A percentile compares a stretch with the other conserved stretches of the same genome.
Evolutionary conservation across 1,140 invertebrate genomes (phyloP).

Genomic region (Paracyclopina nana): DNA sequence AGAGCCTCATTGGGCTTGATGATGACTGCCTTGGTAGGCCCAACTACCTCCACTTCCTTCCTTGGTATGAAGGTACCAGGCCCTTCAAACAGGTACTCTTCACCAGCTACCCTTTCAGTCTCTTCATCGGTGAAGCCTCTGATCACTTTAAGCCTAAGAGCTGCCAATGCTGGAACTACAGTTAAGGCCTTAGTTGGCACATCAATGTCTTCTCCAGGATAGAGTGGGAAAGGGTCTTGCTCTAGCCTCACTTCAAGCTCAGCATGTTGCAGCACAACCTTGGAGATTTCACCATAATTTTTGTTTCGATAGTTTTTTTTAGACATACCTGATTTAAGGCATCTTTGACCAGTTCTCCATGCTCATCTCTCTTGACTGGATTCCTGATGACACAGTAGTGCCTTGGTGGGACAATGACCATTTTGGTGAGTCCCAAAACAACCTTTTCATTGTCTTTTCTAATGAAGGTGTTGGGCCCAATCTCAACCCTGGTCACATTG

Average conservation of each 20-base stretch:
- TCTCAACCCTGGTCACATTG: constrained; percentile 31
- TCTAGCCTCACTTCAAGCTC: constrained; percentile 31
- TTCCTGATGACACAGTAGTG: constrained; percentile 33
- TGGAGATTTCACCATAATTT: not conserved
- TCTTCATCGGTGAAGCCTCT: constrained; percentile 29
- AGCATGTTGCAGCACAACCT: constrained; percentile 26
- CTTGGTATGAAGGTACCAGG: constrained; percentile 25
- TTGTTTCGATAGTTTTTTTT: not conserved
- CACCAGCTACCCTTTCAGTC: constrained; percentile 28
- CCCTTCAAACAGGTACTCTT: constrained; percentile 34
- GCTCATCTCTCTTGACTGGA: constrained; percentile 27
- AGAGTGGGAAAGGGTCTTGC: constrained; percentile 35
- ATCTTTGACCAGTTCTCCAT: constrained; percentile 26
- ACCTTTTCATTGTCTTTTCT: constrained; percentile 33
- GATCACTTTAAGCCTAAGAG: constrained; percentile 27
- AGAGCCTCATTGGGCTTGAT: constrained; percentile 31
- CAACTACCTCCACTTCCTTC: constrained; percentile 27
- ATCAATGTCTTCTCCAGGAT: constrained; percentile 31
- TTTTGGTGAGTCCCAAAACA: constrained; percentile 19
- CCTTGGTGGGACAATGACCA: constrained; percentile 33
- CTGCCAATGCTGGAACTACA: constrained; percentile 29
- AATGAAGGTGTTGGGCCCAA: constrained; percentile 33
- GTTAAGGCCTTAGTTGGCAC: constrained; percentile 26
- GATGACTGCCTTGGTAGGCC: constrained; percentile 27
- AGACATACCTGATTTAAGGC: constrained; percentile 25